Percentiles rank a stretch among this genome's conserved stretches.
Evolutionary conservation across 1,140 invertebrate genomes (phyloP).

Genomic region (Trialeurodes vaporariorum): DNA sequence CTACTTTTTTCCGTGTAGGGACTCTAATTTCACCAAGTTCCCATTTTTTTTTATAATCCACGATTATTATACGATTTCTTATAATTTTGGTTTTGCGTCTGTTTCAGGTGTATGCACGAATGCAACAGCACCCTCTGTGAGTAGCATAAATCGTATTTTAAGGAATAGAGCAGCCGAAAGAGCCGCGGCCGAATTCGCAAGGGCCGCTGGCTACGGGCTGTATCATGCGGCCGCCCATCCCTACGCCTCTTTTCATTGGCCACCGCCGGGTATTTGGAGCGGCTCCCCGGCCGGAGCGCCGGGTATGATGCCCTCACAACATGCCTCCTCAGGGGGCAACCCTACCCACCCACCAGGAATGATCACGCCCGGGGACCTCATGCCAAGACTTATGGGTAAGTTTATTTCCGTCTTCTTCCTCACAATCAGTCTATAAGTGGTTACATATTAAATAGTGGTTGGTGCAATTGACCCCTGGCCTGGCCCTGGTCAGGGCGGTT

Average conservation of each 20-base stretch:
- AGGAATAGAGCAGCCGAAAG: constrained; percentile 81
- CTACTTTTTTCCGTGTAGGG: no score
- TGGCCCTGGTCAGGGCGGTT: no score
- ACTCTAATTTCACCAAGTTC: no score
- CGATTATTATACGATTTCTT: no score
- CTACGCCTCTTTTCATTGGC: constrained; percentile 46
- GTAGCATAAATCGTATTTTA: constrained; percentile 84
- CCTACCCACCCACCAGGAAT: constrained; percentile 5
- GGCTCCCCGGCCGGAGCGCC: constrained; percentile 30
- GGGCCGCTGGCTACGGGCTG: constrained; percentile 77
- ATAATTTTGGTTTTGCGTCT: no score
- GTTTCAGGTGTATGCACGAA: constrained; percentile 74
- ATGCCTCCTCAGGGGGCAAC: constrained; percentile 11
- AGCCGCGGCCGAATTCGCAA: constrained; percentile 84
- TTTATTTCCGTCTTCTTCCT: no score
- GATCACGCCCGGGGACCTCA: constrained; percentile 29
- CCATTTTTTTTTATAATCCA: no score
- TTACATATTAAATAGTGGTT: no score
- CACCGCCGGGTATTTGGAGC: constrained; percentile 40
- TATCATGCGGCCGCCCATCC: constrained; percentile 51
- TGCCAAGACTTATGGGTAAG: constrained; percentile 21
- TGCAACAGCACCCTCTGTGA: constrained; percentile 77
- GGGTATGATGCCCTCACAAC: no score
- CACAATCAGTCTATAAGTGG: no score
- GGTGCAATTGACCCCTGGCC: no score